Conservation (phyloP, 92 coral and sea anemone species). For the Muricea muricata region DNA sequence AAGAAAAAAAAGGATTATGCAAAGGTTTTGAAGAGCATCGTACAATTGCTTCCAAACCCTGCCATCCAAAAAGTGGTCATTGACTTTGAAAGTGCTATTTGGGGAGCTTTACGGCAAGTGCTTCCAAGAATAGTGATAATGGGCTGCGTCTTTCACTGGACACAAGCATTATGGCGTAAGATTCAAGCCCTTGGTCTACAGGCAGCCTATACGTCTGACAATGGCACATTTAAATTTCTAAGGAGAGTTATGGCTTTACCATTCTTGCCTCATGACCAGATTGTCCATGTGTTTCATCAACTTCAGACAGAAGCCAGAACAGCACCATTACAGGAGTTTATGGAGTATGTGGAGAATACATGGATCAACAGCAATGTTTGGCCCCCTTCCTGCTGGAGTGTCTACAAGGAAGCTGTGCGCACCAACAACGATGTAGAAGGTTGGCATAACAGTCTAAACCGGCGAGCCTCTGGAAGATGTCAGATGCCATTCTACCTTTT, state of each 20-base stretch:
- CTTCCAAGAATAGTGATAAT: slow-evolving; percentile 29
- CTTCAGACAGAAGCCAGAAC: neutral
- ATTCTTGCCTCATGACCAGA: slow-evolving; percentile 21
- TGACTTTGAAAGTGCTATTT: slow-evolving; percentile 17
- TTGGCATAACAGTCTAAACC: neutral
- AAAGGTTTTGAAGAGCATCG: neutral
- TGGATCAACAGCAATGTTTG: slow-evolving; percentile 33
- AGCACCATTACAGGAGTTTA: neutral
- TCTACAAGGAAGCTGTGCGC: slow-evolving; percentile 21
- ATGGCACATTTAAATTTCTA: too few relatives aligned
- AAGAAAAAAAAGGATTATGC: neutral
- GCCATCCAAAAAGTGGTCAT: slow-evolving; percentile 11
- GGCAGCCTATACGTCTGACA: too few relatives aligned
- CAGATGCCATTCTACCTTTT: slow-evolving; percentile 20
- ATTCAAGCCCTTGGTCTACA: too few relatives aligned
- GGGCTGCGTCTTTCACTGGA: slow-evolving; percentile 60
- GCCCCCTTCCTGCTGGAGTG: slow-evolving; percentile 52
- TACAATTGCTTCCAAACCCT: slow-evolving; percentile 2
- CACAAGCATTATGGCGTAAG: slow-evolving; percentile 58
- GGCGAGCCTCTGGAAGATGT: slow-evolving; percentile 25
- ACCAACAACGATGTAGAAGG: slow-evolving; percentile 48
- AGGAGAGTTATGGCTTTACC: slow-evolving; percentile 50
- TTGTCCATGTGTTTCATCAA: neutral
- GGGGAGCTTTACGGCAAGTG: neutral
- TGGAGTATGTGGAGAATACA: neutral